Percentiles rank a stretch among this genome's conserved stretches.
phyloP scores from a whole-genome alignment of 1,140 invertebrate species.

The Drosophila takahashii region DNA sequence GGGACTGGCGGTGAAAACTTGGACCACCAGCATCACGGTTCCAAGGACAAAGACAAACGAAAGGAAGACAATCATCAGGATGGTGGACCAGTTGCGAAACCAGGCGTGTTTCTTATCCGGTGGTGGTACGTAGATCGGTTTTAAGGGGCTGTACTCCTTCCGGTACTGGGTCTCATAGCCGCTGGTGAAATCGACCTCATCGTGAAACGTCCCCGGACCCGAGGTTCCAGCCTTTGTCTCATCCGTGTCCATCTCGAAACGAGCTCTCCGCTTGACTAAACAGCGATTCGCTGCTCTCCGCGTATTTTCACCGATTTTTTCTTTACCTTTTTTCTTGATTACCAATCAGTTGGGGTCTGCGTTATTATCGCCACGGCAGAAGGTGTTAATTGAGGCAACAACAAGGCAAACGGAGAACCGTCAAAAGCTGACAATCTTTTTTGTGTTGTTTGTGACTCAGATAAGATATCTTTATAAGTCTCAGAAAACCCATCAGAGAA shows the following conservation, averaged over 20 bases:
- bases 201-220: constrained; percentile 31
- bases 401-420: constrained; percentile 34
- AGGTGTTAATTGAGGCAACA: constrained; percentile 75
- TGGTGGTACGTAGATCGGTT: constrained; percentile 53
- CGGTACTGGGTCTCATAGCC: constrained; percentile 77
- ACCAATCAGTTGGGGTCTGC: constrained; percentile 58
- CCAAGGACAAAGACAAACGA: constrained; percentile 58
- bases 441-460: constrained; percentile 48
- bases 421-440: constrained; percentile 42
- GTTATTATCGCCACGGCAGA: constrained; percentile 72
- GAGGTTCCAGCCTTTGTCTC: constrained; percentile 38
- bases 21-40: constrained; percentile 54
- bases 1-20: constrained; percentile 63
- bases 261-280: constrained; percentile 58
- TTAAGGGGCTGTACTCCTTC: constrained; percentile 72
- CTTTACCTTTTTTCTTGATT: constrained; percentile 37
- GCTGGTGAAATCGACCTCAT: constrained; percentile 78
- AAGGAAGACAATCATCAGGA: constrained; percentile 62
- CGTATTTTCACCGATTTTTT: constrained; percentile 9
- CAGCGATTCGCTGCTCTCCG: constrained; percentile 17
- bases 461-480: constrained; percentile 44
- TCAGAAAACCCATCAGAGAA: constrained; percentile 21
- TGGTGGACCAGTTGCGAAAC: constrained; percentile 65
- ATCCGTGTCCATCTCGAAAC: constrained; percentile 70
- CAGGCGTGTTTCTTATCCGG: constrained; percentile 66